Base-by-base conservation (phyloP, 2,797 vertebrate species). In the Percopsis omiscomaycus region DNA sequence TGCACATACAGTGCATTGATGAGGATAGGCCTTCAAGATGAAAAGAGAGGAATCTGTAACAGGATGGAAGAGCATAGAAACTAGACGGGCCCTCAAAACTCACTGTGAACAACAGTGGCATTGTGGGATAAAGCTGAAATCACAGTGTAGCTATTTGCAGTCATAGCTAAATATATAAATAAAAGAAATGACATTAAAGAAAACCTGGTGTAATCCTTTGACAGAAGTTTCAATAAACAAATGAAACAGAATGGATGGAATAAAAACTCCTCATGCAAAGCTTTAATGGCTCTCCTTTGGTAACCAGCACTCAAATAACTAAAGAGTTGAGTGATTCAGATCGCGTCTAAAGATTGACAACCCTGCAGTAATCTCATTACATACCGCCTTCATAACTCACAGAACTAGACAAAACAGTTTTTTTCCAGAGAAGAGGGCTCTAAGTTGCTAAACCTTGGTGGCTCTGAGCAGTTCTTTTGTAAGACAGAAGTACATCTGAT, bases 11-110 rank as follows among this genome's bases (percentile, higher is more conserved):
- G 66, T 52, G 5, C 61, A 52, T 50, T n/a, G 60, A 73, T 73
- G 66, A 60, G 66, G 15, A 78, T 56, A 55, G 3, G n/a, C 57
- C 70, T 76, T 62, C n/a, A 44, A 59, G 59, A 82, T 79, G 83
- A 76, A 78, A 86, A 88, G 79, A 84, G 72, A 86, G 79, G 86
- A 89, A 85, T 81, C 57, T 69, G 51, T 85, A 78, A 87, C 88
- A 84, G 71, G 77, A 51, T 68, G 50, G 46, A 78, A 70, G 78
- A 76, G 73, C 76, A 55, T 78, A 77, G 86, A 80, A 81, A 84
- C 66, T 84, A 74, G 79, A 78, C 80, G 81, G 77, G 73, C 71
- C 78, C 69, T 88, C 68, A 74, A 68, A 72, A 76, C 77, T n/a
- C 59, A 84, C 66, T 78, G 76, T 77, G 79, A 83, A 84, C 66